Conservation (phyloP, 2,797 vertebrate species). For the Tangara arthus region DNA sequence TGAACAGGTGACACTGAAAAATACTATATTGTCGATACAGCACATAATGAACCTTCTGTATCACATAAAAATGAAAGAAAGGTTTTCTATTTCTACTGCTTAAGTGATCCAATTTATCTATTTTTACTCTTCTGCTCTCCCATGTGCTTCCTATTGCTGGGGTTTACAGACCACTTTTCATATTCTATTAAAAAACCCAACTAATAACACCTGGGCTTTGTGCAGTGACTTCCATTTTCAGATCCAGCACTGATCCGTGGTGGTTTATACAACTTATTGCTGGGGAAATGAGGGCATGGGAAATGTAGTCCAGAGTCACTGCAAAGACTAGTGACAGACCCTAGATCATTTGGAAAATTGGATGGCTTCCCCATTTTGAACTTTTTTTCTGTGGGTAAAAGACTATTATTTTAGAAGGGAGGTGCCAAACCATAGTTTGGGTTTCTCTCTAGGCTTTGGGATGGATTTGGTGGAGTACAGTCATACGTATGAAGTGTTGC, state of each 20-base stretch:
- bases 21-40: conserved; percentile 53
- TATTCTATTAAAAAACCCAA: not conserved
- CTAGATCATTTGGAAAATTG: not conserved
- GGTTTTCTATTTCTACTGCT: conserved; percentile 39
- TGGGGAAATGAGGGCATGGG: not conserved
- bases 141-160: not conserved
- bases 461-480: not conserved
- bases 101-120: conserved; percentile 50
- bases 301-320: not conserved
- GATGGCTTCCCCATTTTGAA: not conserved
- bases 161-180: not conserved
- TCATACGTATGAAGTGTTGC: not conserved
- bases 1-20: conserved; percentile 61
- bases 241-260: not conserved
- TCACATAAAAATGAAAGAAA: conserved; percentile 63
- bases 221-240: not conserved
- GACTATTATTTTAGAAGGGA: not conserved
- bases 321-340: not conserved
- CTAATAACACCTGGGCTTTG: not conserved
- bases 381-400: not conserved
- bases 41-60: conserved; percentile 60
- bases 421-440: not conserved
- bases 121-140: conserved; percentile 13
- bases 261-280: not conserved
- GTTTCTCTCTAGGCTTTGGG: not conserved